Percentiles rank a stretch among this genome's conserved stretches.
Evolutionary conservation across 2,797 vertebrate species (phyloP).

Genomic region (Anniella stebbinsi): DNA sequence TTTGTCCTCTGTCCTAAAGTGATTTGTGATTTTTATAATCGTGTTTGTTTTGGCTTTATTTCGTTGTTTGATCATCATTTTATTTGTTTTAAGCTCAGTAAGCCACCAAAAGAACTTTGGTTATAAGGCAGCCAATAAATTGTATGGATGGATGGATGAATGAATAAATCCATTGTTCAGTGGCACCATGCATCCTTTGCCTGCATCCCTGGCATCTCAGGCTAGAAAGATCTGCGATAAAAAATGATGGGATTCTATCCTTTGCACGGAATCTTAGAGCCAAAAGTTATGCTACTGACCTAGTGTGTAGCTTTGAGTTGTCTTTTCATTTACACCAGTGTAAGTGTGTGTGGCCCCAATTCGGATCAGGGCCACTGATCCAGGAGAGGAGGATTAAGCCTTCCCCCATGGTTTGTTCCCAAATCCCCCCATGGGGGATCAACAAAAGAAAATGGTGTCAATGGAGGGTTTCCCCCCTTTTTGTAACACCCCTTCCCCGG

Average conservation of each 20-base stretch:
- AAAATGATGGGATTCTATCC: neutral
- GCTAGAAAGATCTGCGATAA: neutral
- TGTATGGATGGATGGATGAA: neutral
- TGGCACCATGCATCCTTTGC: neutral
- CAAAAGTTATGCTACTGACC: too few species aligned
- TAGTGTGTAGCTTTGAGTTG: too few species aligned
- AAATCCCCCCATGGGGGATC: too few species aligned
- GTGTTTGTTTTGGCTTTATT: neutral
- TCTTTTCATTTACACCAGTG: too few species aligned
- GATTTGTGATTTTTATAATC: neutral
- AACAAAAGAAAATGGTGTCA: too few species aligned
- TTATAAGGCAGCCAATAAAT: neutral
- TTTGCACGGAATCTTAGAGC: neutral
- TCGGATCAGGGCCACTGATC: too few species aligned
- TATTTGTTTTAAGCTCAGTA: neutral
- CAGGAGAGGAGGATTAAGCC: too few species aligned
- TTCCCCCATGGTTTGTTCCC: too few species aligned
- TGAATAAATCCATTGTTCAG: neutral
- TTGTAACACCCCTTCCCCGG: too few species aligned
- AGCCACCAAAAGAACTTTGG: neutral
- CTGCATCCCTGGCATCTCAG: neutral
- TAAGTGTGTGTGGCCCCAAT: too few species aligned
- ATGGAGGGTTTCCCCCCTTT: too few species aligned
- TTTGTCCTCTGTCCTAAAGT: neutral
- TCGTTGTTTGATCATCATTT: neutral